Evolutionary conservation across 2,888 invertebrate genomes (phyloP).

Genomic region (Nephrotoma guestfalica): DNA sequence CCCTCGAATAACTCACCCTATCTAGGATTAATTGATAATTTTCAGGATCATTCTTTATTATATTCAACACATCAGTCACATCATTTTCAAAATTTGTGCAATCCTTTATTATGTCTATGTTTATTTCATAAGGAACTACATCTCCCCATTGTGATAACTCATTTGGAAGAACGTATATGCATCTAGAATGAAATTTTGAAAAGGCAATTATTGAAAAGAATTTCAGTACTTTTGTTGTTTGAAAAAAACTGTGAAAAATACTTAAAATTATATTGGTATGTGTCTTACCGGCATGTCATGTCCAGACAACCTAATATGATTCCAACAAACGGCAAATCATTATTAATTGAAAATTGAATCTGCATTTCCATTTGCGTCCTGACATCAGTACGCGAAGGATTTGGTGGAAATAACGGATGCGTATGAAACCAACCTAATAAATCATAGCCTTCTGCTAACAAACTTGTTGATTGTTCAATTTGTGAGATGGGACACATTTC

Average conservation of each 20-base stretch:
- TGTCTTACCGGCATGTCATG: conserved; percentile 14
- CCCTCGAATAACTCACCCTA: conserved; percentile 10
- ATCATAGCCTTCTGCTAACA: conserved; percentile 33
- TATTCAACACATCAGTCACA: conserved; percentile 13
- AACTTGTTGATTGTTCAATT: conserved; percentile 41
- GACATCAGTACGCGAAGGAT: conserved; percentile 55
- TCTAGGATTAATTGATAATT: conserved; percentile 8
- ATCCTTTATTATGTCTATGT: conserved; percentile 15
- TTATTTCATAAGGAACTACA: conserved; percentile 14
- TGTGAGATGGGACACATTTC: conserved; percentile 66
- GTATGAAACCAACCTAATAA: conserved; percentile 68
- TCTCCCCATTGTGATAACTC: conserved; percentile 8
- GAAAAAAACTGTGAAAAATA: background rate
- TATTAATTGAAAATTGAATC: conserved; percentile 20
- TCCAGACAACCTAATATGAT: conserved; percentile 15
- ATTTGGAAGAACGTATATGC: conserved; percentile 15
- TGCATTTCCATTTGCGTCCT: conserved; percentile 48
- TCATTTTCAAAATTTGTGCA: conserved; percentile 13
- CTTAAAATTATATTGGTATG: background rate
- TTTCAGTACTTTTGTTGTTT: background rate
- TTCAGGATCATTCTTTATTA: conserved; percentile 8
- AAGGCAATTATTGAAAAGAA: background rate
- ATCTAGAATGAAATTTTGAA: conserved; percentile 10
- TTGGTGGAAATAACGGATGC: conserved; percentile 53
- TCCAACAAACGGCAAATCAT: conserved; percentile 15